phyloP scores from a whole-genome alignment of 2,113 vertebrate species.

The Chloropsis cyanopogon region DNA sequence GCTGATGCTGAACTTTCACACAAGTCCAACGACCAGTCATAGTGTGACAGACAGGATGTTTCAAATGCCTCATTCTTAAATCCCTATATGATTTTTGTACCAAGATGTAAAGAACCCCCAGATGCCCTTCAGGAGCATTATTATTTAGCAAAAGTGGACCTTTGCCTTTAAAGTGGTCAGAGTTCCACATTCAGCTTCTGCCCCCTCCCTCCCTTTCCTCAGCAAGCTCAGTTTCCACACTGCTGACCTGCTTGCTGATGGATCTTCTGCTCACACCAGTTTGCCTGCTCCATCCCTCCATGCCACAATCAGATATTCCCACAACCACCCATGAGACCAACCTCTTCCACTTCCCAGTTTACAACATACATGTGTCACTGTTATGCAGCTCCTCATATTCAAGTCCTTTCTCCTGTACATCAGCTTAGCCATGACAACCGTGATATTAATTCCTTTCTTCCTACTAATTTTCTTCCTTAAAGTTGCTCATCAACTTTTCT shows the following conservation, averaged over 20 bases:
- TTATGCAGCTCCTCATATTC: background rate
- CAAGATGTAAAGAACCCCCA: background rate
- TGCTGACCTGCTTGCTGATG: background rate
- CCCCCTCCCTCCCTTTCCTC: background rate
- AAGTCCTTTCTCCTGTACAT: background rate
- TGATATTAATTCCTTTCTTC: background rate
- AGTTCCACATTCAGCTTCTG: background rate
- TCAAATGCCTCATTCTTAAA: background rate
- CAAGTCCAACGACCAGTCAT: background rate
- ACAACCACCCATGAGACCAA: background rate
- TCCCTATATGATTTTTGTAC: background rate
- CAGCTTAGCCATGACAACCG: background rate
- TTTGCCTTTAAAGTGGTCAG: background rate
- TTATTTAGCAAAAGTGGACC: background rate
- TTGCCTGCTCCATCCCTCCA: background rate
- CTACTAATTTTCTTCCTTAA: background rate
- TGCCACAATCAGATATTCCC: background rate
- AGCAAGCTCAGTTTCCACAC: background rate
- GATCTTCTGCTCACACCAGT: background rate
- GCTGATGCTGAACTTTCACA: background rate
- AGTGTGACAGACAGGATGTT: background rate
- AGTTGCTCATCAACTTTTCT: background rate
- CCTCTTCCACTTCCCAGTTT: background rate
- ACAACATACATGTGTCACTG: accelerated
- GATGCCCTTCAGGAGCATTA: background rate